Evolutionary conservation across 2,888 invertebrate genomes (phyloP).

Genomic region (Tetragonisca angustula): DNA sequence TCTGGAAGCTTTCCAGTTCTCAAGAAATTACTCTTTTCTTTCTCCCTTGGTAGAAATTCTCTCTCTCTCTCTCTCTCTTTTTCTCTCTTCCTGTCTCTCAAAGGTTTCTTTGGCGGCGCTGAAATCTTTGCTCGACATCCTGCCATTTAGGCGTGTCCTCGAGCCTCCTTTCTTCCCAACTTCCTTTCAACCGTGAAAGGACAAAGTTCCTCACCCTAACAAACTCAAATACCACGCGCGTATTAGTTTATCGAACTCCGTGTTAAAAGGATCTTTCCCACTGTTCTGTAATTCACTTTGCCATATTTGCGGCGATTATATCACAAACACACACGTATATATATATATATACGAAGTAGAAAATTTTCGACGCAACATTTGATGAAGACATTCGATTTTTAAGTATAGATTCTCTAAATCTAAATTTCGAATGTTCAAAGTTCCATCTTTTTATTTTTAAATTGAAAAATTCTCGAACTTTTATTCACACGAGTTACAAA

Average conservation of each 20-base stretch:
- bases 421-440: too few relatives aligned
- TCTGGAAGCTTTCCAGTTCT: slow-evolving; percentile 11
- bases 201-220: slow-evolving; percentile 50
- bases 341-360: neutral
- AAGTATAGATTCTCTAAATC: neutral
- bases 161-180: slow-evolving; percentile 41
- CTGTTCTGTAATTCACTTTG: neutral
- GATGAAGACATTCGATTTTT: neutral
- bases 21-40: slow-evolving; percentile 6
- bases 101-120: slow-evolving; percentile 30
- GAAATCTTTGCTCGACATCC: slow-evolving; percentile 34
- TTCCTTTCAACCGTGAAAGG: slow-evolving; percentile 52
- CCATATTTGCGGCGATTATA: neutral
- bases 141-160: slow-evolving; percentile 49
- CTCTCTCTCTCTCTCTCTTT: neutral
- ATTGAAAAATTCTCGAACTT: neutral
- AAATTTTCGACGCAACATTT: neutral
- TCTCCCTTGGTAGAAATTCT: too few relatives aligned
- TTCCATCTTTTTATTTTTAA: too few relatives aligned
- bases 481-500: neutral
- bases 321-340: neutral
- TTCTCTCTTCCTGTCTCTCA: slow-evolving; percentile 4
- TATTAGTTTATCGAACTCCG: slow-evolving; percentile 16
- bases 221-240: slow-evolving; percentile 29
- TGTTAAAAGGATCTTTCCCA: slow-evolving; percentile 13